Evolutionary conservation across 2,888 invertebrate genomes (phyloP).

Genomic region (Abrostola triplasia): DNA sequence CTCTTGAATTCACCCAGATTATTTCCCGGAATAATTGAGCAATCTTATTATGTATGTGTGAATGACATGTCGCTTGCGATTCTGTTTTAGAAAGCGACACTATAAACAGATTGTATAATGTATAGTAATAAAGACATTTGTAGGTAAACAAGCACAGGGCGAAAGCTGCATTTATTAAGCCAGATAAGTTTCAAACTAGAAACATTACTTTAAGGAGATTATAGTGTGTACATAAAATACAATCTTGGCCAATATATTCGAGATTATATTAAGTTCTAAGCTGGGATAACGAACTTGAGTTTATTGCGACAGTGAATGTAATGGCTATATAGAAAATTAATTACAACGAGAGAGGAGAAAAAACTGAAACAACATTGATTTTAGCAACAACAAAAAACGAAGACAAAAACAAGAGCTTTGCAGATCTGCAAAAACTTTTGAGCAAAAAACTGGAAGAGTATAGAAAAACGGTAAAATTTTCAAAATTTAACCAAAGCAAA

Average conservation of each 20-base stretch:
- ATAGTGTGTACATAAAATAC: constrained; percentile 39
- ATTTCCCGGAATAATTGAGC: constrained; percentile 65
- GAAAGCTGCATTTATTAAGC: constrained; percentile 60
- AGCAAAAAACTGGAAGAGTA: constrained; percentile 23
- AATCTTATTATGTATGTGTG: constrained; percentile 71
- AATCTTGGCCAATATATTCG: constrained; percentile 48
- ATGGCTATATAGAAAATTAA: constrained; percentile 38
- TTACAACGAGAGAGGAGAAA: constrained; percentile 17
- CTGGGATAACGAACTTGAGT: constrained; percentile 42
- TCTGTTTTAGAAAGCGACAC: constrained; percentile 56
- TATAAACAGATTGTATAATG: constrained; percentile 58
- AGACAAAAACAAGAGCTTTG: constrained; percentile 19
- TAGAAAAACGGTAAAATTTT: constrained; percentile 7
- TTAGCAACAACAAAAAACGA: constrained; percentile 26
- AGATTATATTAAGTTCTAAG: constrained; percentile 43
- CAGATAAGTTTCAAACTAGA: constrained; percentile 45
- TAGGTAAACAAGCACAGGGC: constrained; percentile 57
- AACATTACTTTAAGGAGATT: constrained; percentile 50
- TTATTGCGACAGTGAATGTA: constrained; percentile 35
- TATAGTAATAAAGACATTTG: constrained; percentile 63
- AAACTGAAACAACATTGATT: constrained; percentile 3
- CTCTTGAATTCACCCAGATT: constrained; percentile 67
- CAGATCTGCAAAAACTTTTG: constrained; percentile 4
- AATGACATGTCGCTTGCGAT: constrained; percentile 54
- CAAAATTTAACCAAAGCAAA: constrained; percentile 21